These are phyloP conservation scores for Agrilus mali DNA, from an alignment of 2,888 invertebrate genomes.

Conservation along the genomic window DNA sequence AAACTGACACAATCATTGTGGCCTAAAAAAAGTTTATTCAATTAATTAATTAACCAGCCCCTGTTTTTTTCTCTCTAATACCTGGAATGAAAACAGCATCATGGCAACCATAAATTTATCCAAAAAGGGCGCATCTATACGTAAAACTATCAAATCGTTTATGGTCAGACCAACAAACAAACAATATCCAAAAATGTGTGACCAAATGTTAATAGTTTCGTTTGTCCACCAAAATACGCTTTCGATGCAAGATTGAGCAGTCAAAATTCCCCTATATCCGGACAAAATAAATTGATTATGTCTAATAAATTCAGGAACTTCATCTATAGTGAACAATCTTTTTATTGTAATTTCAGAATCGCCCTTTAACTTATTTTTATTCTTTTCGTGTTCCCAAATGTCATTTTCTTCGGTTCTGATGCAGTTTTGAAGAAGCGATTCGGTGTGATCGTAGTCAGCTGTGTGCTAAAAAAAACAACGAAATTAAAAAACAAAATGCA, in stretches of 20 bases:
- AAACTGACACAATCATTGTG: slow-evolving; percentile 83
- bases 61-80: slow-evolving; percentile 24
- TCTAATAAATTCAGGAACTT: slow-evolving; percentile 70
- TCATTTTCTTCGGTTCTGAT: background rate
- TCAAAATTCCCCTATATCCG: slow-evolving; percentile 75
- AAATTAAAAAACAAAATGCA: background rate
- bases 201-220: slow-evolving; percentile 96
- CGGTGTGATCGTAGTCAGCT: slow-evolving; percentile 9
- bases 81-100: slow-evolving; percentile 79
- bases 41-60: background rate
- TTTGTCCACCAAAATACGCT: slow-evolving; percentile 96
- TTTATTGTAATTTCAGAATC: background rate
- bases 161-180: slow-evolving; percentile 73
- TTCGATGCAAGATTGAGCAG: slow-evolving; percentile 73
- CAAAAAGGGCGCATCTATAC: slow-evolving; percentile 61
- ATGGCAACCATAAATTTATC: slow-evolving; percentile 80
- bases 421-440: slow-evolving; percentile 9
- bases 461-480: slow-evolving; percentile 1
- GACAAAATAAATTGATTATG: slow-evolving; percentile 76
- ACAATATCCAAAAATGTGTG: slow-evolving; percentile 79
- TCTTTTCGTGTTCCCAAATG: slow-evolving; percentile 1
- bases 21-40: slow-evolving; percentile 46
- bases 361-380: background rate
- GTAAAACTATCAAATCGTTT: slow-evolving; percentile 69
- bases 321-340: slow-evolving; percentile 34